These are phyloP conservation scores for Pygmarrhopalites habei DNA, from an alignment of 1,140 invertebrate species.

Conservation along the genomic window DNA sequence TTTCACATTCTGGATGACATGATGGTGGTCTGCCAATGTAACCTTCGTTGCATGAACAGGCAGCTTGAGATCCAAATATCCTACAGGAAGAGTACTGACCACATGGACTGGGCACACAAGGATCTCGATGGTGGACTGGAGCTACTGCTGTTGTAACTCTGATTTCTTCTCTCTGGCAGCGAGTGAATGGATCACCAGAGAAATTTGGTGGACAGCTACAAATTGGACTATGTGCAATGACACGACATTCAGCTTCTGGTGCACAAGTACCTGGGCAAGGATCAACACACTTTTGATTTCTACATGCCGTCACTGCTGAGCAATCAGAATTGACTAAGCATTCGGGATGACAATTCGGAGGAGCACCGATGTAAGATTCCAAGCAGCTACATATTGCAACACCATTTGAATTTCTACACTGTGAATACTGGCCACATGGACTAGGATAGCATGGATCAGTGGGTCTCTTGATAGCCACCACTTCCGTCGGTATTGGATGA, in stretches of 20 bases:
- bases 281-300: slow-evolving; percentile 70
- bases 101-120: no score
- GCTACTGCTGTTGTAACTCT: slow-evolving; percentile 43
- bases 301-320: slow-evolving; percentile 54
- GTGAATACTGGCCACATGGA: slow-evolving; percentile 66
- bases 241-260: background rate
- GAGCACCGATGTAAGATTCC: slow-evolving; percentile 43
- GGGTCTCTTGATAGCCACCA: slow-evolving; percentile 30
- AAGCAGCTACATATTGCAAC: background rate
- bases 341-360: slow-evolving; percentile 60
- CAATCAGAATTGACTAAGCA: slow-evolving; percentile 68
- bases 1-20: slow-evolving; percentile 47
- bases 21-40: slow-evolving; percentile 59
- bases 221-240: slow-evolving; percentile 13
- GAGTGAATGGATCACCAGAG: slow-evolving; percentile 63
- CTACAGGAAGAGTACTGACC: slow-evolving; percentile 62
- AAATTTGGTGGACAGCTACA: slow-evolving; percentile 43
- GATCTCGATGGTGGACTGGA: slow-evolving; percentile 73
- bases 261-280: slow-evolving; percentile 72
- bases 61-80: slow-evolving; percentile 45
- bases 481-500: slow-evolving; percentile 25
- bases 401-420: slow-evolving; percentile 55
- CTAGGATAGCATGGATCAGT: slow-evolving; percentile 50
- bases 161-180: slow-evolving; percentile 48
- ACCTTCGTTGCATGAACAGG: slow-evolving; percentile 42